Evolutionary conservation across 2,113 vertebrate genomes (phyloP), one percentile per base, ranked within the genome.

Genomic region (Ageneiosus marmoratus): DNA sequence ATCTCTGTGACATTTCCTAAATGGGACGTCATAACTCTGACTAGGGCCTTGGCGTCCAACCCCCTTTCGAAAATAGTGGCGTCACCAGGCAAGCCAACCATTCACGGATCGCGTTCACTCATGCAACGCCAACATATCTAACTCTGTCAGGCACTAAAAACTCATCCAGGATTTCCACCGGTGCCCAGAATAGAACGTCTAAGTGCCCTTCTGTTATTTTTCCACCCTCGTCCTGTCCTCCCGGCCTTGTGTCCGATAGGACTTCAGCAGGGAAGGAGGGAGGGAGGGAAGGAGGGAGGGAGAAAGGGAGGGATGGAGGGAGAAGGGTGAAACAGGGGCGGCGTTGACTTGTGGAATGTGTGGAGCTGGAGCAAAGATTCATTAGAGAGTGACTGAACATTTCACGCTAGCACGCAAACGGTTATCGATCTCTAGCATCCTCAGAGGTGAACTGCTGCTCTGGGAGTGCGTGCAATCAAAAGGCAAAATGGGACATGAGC

Each of bases 301-400:
- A 10, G 44, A 46, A n/a, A n/a, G n/a, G n/a, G 37, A 41, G 37
- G 37, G 37, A 41, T 41, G 13, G 22, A 12, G 62, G n/a, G 46
- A 87, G 84, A 89, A 29, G 81, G 90, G 84, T 53, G 86, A 79
- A 86, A 81, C 44, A 82, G 53, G 79, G 86, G 87, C 91, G 81
- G 87, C 90, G 91, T 89, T 51, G 89, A 92, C 90, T 92, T 95
- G 94, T 93, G 92, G 91, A 95, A 93, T 93, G 89, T 93, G 89
- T 92, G 91, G 91, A 11, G 27, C 87, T 81, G 79, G 85, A 87
- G 92, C 89, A 93, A 93, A 93, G 91, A 93, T 92, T 95, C 88
- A 94, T 90, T 91, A 94, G 93, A 91, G 92, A 91, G 89, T 83
- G 86, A 87, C 84, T 91, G 93, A 93, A 93, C 92, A 93, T 90